Percentiles rank a stretch among this genome's conserved stretches.
These are phyloP conservation scores for Pyrrhia umbra DNA, from an alignment of 2,888 invertebrate genomes.

Conservation along the genomic window DNA sequence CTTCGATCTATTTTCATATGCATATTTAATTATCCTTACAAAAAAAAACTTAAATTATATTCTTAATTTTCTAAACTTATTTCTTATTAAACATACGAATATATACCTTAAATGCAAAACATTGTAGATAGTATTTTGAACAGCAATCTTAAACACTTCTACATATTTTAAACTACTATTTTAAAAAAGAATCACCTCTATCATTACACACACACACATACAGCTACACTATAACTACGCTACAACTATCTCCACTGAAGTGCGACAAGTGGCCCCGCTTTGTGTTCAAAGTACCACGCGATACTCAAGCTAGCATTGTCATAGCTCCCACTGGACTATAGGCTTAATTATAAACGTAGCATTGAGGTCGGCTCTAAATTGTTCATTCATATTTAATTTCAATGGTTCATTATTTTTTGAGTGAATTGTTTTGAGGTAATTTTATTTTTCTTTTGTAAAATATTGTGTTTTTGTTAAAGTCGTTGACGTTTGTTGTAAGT, in stretches of 20 bases:
- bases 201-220: not conserved
- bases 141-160: too few relatives aligned
- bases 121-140: too few relatives aligned
- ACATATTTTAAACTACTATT: too few relatives aligned
- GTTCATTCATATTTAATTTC: constrained; percentile 36
- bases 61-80: too few relatives aligned
- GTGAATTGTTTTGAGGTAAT: not conserved
- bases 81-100: too few relatives aligned
- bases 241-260: constrained; percentile 13
- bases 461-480: not conserved
- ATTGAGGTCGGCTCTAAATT: constrained; percentile 28
- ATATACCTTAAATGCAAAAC: too few relatives aligned
- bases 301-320: constrained; percentile 55
- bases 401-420: constrained; percentile 4
- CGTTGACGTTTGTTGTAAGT: too few relatives aligned
- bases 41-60: too few relatives aligned
- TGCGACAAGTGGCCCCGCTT: constrained; percentile 43
- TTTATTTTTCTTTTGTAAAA: not conserved
- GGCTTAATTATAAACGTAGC: constrained; percentile 46
- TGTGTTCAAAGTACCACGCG: constrained; percentile 34
- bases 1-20: too few relatives aligned
- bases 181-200: not conserved
- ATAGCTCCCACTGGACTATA: constrained; percentile 35
- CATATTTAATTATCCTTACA: too few relatives aligned
- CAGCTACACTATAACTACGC: constrained; percentile 12